phyloP scores from a whole-genome alignment of 1,140 invertebrate genomes.

The Ectropis grisescens region DNA sequence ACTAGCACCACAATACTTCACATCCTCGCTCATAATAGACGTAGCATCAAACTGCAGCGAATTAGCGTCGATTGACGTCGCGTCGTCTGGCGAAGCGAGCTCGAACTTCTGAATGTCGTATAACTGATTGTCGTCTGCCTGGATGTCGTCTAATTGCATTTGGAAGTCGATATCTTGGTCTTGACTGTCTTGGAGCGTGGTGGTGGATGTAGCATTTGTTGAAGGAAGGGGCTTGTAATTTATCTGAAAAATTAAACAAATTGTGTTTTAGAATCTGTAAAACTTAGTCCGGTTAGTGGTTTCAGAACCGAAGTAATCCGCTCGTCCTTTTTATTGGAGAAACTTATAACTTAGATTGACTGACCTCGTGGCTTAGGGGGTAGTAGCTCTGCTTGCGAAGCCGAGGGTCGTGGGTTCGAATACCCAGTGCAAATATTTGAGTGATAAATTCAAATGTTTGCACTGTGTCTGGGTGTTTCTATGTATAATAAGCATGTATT shows the following conservation, averaged over 20 bases:
- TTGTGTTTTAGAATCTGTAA: no score
- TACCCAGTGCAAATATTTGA: no score
- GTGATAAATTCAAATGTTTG: no score
- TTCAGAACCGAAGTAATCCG: no score
- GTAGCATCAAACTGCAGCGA: slow-evolving; percentile 36
- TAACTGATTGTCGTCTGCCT: slow-evolving; percentile 11
- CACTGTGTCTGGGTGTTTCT: no score
- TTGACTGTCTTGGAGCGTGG: slow-evolving; percentile 20
- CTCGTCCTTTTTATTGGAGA: no score
- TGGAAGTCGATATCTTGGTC: not conserved
- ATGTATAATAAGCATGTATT: no score
- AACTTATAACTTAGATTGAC: no score
- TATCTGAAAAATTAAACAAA: slow-evolving; percentile 16
- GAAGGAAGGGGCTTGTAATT: slow-evolving; percentile 32
- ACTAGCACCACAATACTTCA: slow-evolving; percentile 36
- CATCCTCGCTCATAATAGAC: slow-evolving; percentile 38
- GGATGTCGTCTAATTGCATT: slow-evolving; percentile 16
- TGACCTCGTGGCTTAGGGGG: no score
- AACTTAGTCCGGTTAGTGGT: no score
- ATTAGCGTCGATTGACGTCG: slow-evolving; percentile 26
- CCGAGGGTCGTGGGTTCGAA: no score
- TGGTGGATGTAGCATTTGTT: slow-evolving; percentile 25
- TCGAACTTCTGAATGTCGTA: not conserved
- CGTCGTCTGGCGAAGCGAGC: slow-evolving; percentile 20
- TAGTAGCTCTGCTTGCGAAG: no score